Evolutionary conservation across 92 coral and sea anemone genomes (phyloP).

Genomic region (Umimayanthus chanpuru): DNA sequence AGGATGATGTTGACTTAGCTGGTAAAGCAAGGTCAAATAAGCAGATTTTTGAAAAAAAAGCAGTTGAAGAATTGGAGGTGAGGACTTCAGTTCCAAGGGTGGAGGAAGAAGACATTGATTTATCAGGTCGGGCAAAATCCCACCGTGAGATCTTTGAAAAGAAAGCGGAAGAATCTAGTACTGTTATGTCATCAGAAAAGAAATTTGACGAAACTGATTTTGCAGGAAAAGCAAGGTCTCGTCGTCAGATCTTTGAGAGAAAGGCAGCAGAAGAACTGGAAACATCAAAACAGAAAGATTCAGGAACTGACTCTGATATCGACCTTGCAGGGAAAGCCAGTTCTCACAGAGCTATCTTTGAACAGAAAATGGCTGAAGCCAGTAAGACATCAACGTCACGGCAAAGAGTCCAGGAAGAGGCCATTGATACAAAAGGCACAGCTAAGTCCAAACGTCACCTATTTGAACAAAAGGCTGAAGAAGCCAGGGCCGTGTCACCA

Average conservation of each 20-base stretch:
- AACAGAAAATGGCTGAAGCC: slow-evolving; percentile 67
- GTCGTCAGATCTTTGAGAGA: slow-evolving; percentile 72
- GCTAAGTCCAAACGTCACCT: slow-evolving; percentile 78
- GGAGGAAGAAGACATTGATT: slow-evolving; percentile 60
- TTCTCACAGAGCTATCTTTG: slow-evolving; percentile 66
- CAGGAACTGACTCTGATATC: slow-evolving; percentile 59
- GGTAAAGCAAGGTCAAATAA: slow-evolving; percentile 80
- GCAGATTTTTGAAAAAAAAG: slow-evolving; percentile 76
- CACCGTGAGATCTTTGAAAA: slow-evolving; percentile 38
- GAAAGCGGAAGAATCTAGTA: slow-evolving; percentile 29
- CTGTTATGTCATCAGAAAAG: slow-evolving; percentile 26
- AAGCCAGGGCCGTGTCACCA: slow-evolving; percentile 62
- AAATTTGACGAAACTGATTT: slow-evolving; percentile 59
- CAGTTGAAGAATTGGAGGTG: slow-evolving; percentile 67
- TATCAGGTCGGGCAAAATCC: slow-evolving; percentile 32
- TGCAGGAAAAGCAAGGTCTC: slow-evolving; percentile 74
- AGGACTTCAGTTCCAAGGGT: slow-evolving; percentile 77
- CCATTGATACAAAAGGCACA: slow-evolving; percentile 58
- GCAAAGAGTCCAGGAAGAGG: slow-evolving; percentile 61
- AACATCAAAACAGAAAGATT: not conserved
- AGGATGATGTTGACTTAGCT: slow-evolving; percentile 67
- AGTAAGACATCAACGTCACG: slow-evolving; percentile 55
- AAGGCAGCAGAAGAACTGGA: slow-evolving; percentile 63
- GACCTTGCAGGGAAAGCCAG: slow-evolving; percentile 69
- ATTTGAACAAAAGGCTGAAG: slow-evolving; percentile 81